Evolutionary conservation across 2,797 vertebrate genomes (phyloP).

Genomic region (Peromyscus eremicus): DNA sequence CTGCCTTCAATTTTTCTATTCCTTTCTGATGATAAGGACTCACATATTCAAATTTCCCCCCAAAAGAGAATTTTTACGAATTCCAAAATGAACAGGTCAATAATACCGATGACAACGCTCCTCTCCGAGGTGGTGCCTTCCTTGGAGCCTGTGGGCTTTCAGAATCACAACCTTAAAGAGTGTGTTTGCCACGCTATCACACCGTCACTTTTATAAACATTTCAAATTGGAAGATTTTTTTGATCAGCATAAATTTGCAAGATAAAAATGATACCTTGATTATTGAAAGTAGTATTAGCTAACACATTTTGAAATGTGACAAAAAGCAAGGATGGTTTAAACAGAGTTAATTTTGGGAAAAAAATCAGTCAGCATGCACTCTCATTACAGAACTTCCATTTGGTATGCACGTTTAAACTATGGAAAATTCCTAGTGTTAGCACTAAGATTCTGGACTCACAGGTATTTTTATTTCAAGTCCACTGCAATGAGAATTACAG

Average conservation of each 20-base stretch:
- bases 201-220: slow-evolving; percentile 79
- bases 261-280: slow-evolving; percentile 85
- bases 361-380: slow-evolving; percentile 75
- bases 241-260: slow-evolving; percentile 85
- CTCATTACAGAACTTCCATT: slow-evolving; percentile 72
- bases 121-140: slow-evolving; percentile 20
- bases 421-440: slow-evolving; percentile 40
- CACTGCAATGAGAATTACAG: not conserved
- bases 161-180: slow-evolving; percentile 71
- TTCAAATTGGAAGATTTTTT: slow-evolving; percentile 83
- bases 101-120: slow-evolving; percentile 61
- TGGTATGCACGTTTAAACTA: slow-evolving; percentile 53
- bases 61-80: slow-evolving; percentile 67
- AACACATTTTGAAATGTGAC: slow-evolving; percentile 85
- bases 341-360: slow-evolving; percentile 79
- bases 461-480: not conserved
- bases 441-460: slow-evolving; percentile 51
- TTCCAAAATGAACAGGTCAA: slow-evolving; percentile 75
- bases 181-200: slow-evolving; percentile 72
- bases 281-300: slow-evolving; percentile 83
- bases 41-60: slow-evolving; percentile 61
- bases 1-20: slow-evolving; percentile 74
- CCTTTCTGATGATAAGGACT: slow-evolving; percentile 71
- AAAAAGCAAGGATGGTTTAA: slow-evolving; percentile 82
- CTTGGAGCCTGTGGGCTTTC: slow-evolving; percentile 55